A percentile compares a stretch with the other conserved stretches of the same genome.
Evolutionary conservation across 1,140 invertebrate species (phyloP).

Genomic region (Drosophila nebulosa): DNA sequence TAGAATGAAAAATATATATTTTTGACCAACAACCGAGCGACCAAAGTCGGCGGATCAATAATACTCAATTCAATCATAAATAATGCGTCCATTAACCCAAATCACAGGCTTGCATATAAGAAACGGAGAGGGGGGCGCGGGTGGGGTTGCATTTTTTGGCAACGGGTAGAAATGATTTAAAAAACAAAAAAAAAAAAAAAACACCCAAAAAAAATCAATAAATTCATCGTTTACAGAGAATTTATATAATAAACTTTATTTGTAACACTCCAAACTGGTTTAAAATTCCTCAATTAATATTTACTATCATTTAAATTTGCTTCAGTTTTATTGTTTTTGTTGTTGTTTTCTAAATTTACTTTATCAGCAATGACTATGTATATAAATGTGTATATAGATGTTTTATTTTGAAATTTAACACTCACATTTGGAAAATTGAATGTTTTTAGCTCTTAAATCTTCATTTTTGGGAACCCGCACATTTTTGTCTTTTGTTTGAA

Average conservation of each 20-base stretch:
- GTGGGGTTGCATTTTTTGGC: constrained; percentile 46
- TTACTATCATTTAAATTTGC: no score
- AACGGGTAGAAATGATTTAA: no score
- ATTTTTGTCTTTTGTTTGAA: not conserved
- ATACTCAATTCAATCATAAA: constrained; percentile 26
- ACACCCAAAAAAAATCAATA: not conserved
- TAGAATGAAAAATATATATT: constrained; percentile 55
- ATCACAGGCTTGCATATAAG: constrained; percentile 13
- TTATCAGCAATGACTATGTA: no score
- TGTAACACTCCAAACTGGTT: not conserved
- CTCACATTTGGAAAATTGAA: not conserved
- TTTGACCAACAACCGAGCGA: constrained; percentile 21
- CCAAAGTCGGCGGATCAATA: constrained; percentile 42
- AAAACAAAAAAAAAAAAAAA: not conserved
- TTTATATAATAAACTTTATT: not conserved
- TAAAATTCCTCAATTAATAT: no score
- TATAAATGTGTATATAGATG: no score
- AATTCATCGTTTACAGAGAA: not conserved
- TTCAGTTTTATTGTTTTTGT: no score
- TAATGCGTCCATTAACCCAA: constrained; percentile 71
- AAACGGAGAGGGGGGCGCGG: not conserved
- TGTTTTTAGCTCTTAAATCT: not conserved
- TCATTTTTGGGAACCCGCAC: not conserved
- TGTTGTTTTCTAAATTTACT: no score
- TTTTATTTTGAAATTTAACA: not conserved